Evolutionary conservation across 2,888 invertebrate genomes (phyloP).

Genomic region (Trissoscelio sp.): DNA sequence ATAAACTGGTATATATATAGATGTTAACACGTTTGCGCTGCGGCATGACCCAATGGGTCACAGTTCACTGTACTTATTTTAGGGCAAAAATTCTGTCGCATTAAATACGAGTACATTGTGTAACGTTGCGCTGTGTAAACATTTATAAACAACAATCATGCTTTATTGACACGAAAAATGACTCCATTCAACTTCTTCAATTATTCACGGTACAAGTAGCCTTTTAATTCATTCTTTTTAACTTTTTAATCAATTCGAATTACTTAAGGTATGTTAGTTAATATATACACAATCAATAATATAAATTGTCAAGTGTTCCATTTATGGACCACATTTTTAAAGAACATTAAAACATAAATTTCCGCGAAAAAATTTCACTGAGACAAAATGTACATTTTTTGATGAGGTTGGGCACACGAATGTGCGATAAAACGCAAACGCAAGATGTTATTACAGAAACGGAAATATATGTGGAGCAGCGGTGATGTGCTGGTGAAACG

Average conservation of each 20-base stretch:
- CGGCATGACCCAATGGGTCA: conserved; percentile 60
- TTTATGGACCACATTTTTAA: too few relatives aligned
- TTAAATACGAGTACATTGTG: conserved; percentile 48
- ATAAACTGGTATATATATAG: conserved; percentile 48
- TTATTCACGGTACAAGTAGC: too few relatives aligned
- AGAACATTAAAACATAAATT: too few relatives aligned
- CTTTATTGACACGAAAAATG: neutral
- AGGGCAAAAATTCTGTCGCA: conserved; percentile 67
- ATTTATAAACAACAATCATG: conserved; percentile 5
- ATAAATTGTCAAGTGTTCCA: too few relatives aligned
- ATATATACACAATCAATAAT: too few relatives aligned
- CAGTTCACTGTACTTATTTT: conserved; percentile 67
- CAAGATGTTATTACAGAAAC: conserved; percentile 26
- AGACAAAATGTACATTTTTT: too few relatives aligned
- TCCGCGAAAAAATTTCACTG: too few relatives aligned
- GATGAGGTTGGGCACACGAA: neutral
- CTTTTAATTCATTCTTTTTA: too few relatives aligned
- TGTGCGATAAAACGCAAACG: conserved; percentile 7
- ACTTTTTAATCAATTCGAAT: too few relatives aligned
- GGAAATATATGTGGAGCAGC: conserved; percentile 33
- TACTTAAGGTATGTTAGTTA: too few relatives aligned
- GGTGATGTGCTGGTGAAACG: conserved; percentile 29
- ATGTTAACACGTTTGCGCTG: conserved; percentile 56
- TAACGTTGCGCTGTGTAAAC: conserved; percentile 15
- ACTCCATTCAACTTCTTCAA: too few relatives aligned